Evolutionary conservation across 2,113 vertebrate genomes (phyloP), one percentile per base, ranked within the genome.

Genomic region (Labrus mixtus): DNA sequence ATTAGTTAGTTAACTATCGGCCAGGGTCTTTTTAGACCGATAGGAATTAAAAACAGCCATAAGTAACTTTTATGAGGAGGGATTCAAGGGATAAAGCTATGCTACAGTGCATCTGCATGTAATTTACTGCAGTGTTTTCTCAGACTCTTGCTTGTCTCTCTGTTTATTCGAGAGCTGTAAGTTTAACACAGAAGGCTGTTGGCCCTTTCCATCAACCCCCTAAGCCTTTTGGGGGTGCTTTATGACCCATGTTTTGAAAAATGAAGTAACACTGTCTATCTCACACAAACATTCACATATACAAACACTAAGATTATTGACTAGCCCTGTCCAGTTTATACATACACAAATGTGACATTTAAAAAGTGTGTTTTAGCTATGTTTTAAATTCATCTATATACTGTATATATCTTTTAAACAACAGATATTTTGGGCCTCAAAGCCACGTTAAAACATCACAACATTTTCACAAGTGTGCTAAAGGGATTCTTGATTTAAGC

Each of bases 401-500:
- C n/a, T 39, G 6, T 39, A 6, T 39, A 10, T 39, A 10, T 39
- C 9, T 41, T 33, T 33, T 6, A 33, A 33, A 33, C 25, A 25
- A 25, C 25, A 25, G 4, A 33, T 33, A 33, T 33, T 33, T 25
- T 33, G 6, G 29, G 4, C 29, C 29, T 33, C 29, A 33, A 62
- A 33, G 29, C 29, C 29, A 33, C 4, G 29, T 33, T 33, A 33
- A 33, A 33, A 33, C 29, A 33, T 33, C 29, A 33, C 29, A 33
- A 33, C 4, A 77, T 91, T 91, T 9, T 3, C 73, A 90, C 90
- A 60, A 82, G 82, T 79, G 59, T 74, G 33, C 82, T 89, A 88
- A 92, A 90, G 89, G 87, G 91, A 92, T 93, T 96, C 92, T 96
- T 94, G 90, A 95, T 95, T 93, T 96, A 96, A 96, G 94, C 94